These are phyloP conservation scores for Halcyon leucocephala DNA, from an alignment of 2,797 vertebrate genomes.

Conservation along the genomic window DNA sequence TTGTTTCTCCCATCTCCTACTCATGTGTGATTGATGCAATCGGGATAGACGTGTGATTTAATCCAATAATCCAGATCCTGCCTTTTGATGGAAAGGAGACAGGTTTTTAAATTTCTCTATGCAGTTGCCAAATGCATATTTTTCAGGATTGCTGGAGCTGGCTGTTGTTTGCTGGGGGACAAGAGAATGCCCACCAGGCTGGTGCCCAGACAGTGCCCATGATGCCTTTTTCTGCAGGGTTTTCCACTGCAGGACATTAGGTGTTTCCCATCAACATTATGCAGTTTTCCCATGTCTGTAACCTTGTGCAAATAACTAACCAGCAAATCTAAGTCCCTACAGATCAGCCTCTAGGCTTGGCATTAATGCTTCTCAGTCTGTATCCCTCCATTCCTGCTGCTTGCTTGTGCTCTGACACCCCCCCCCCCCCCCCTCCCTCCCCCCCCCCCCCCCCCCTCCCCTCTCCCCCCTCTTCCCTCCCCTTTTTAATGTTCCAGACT, in stretches of 20 bases:
- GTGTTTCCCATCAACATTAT: not conserved
- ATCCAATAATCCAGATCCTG: not conserved
- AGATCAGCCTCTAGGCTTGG: rapidly evolving
- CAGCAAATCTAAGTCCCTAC: not conserved
- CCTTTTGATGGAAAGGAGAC: not conserved
- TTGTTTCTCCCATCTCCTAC: not conserved
- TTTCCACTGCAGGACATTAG: not conserved
- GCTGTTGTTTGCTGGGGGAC: not conserved
- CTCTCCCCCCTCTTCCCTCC: no score
- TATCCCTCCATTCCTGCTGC: not conserved
- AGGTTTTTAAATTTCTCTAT: not conserved
- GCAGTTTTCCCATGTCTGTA: not conserved
- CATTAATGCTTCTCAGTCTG: not conserved
- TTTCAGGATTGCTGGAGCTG: not conserved
- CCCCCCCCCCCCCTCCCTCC: no score
- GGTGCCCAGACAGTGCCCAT: not conserved
- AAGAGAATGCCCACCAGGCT: not conserved
- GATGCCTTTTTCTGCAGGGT: not conserved
- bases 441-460: no score
- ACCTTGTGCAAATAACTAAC: not conserved
- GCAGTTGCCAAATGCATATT: not conserved
- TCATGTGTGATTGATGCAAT: not conserved
- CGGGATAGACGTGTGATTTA: not conserved
- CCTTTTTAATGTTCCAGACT: no score
- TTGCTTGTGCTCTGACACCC: rapidly evolving